phyloP scores from a whole-genome alignment of 2,113 vertebrate genomes.

The Odocoileus hemionus region DNA sequence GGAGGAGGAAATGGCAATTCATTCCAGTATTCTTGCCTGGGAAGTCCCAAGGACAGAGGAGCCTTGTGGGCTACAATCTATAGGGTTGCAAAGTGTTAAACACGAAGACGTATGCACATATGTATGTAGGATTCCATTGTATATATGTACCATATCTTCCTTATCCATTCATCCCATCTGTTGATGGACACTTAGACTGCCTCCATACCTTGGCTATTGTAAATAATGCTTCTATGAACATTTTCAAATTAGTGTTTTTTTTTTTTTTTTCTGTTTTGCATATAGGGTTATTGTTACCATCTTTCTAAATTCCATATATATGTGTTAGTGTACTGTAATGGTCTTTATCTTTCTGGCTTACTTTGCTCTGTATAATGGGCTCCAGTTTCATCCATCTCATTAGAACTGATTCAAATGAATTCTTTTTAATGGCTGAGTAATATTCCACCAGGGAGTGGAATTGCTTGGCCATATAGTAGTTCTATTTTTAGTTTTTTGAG shows the following conservation, averaged over 20 bases:
- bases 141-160: background rate
- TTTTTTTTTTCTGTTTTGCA: background rate
- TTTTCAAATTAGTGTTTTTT: background rate
- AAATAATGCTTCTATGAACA: background rate
- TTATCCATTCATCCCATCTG: background rate
- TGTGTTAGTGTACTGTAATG: no score
- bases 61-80: background rate
- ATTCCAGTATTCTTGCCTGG: background rate
- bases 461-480: background rate
- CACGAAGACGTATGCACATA: accelerated
- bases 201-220: background rate
- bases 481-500: background rate
- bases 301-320: no score
- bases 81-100: background rate
- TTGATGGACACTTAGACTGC: background rate
- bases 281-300: no score
- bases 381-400: no score
- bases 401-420: no score
- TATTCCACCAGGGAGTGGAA: background rate
- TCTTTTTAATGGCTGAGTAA: no score
- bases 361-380: no score
- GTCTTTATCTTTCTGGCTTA: no score
- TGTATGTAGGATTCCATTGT: background rate
- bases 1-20: background rate
- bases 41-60: background rate